Conservation (phyloP, 2,113 vertebrate species). For the Grammomys dolichurus region DNA sequence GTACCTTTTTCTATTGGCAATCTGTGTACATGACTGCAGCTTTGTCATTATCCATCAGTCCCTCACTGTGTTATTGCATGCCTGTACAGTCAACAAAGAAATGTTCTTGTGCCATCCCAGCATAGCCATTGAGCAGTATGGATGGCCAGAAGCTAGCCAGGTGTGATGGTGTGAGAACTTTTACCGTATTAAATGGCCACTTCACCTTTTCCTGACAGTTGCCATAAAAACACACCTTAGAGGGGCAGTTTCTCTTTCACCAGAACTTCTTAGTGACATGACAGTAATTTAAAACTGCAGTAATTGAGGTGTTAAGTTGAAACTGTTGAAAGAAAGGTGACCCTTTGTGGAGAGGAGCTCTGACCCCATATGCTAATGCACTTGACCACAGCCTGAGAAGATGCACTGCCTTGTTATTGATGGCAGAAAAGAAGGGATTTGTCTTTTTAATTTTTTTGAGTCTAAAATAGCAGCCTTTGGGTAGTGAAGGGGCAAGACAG, state of each 20-base stretch:
- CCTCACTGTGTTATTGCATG: background rate
- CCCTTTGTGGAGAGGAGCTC: background rate
- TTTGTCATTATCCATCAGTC: background rate
- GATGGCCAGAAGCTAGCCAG: background rate
- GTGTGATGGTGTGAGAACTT: background rate
- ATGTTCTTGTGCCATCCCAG: background rate
- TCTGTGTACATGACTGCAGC: background rate
- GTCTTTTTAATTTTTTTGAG: background rate
- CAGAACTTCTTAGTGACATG: slow-evolving; percentile 43
- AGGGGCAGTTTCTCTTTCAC: slow-evolving; percentile 13
- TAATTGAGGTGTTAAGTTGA: slow-evolving; percentile 50
- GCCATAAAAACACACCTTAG: slow-evolving; percentile 25
- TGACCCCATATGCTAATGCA: background rate
- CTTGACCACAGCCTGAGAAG: background rate
- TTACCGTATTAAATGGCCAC: background rate
- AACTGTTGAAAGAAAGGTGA: background rate
- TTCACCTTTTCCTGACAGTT: slow-evolving; percentile 6
- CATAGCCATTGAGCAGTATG: rapidly evolving
- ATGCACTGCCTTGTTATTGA: background rate
- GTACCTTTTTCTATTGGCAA: background rate
- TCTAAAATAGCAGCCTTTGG: background rate
- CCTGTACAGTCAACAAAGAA: background rate
- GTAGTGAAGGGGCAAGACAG: background rate
- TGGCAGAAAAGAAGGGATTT: background rate
- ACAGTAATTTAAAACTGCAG: slow-evolving; percentile 53